Conservation (phyloP, 2,113 vertebrate genomes). For the Pangasianodon gigas region DNA sequence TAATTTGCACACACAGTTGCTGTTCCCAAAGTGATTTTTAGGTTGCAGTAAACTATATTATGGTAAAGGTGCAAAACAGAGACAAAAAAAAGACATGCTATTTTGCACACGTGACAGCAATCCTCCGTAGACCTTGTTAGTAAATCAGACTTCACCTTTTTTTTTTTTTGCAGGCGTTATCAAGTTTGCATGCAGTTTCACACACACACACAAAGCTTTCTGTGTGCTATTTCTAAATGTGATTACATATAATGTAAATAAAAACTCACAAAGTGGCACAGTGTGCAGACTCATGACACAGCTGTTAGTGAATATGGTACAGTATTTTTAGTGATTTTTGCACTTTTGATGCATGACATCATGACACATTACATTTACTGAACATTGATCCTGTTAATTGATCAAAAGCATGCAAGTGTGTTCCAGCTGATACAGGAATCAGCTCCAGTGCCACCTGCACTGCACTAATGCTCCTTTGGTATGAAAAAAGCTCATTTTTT, state of each 20-base stretch:
- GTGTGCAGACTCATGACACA: not conserved
- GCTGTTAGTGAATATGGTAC: not conserved
- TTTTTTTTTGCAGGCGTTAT: not conserved
- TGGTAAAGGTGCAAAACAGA: not conserved
- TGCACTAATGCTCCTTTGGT: conserved; percentile 10
- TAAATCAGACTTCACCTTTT: not conserved
- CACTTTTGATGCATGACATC: not conserved
- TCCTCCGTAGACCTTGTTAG: not conserved
- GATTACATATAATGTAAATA: not conserved
- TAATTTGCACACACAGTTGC: not conserved
- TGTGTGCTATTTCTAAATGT: not conserved
- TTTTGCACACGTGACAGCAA: not conserved
- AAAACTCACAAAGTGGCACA: not conserved
- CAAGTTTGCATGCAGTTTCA: not conserved
- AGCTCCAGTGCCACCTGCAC: not conserved
- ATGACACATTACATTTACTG: not conserved
- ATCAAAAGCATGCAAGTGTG: not conserved
- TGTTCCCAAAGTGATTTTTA: not conserved
- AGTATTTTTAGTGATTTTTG: not conserved
- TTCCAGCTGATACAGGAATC: conserved; percentile 17
- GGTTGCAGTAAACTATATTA: not conserved
- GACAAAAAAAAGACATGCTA: not conserved
- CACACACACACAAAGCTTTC: not conserved
- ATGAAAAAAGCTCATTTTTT: not conserved
- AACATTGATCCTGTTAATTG: conserved; percentile 7